These are phyloP conservation scores for Danaus chrysippus DNA, from an alignment of 2,888 invertebrate genomes.

Conservation along the genomic window DNA sequence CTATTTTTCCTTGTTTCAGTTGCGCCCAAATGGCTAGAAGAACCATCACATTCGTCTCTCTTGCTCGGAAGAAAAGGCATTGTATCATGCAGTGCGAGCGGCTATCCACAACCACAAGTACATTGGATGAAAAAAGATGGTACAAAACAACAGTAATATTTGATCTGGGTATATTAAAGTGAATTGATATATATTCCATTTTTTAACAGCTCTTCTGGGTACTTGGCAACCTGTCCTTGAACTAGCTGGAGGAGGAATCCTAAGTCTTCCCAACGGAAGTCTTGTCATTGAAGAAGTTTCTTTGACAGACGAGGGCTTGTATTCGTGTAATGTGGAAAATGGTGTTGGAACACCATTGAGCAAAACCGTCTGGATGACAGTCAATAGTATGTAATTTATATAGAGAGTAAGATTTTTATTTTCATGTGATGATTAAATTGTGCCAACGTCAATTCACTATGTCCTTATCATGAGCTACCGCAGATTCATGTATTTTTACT, in stretches of 20 bases:
- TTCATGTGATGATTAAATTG: too few species aligned
- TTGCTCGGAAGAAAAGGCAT: slow-evolving; percentile 85
- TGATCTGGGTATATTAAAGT: too few species aligned
- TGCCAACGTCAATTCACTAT: too few species aligned
- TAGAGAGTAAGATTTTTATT: too few species aligned
- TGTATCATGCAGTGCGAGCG: slow-evolving; percentile 87
- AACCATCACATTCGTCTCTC: slow-evolving; percentile 85
- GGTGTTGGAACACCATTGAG: slow-evolving; percentile 72
- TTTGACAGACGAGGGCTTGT: slow-evolving; percentile 66
- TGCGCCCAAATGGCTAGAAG: slow-evolving; percentile 87
- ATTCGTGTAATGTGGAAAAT: slow-evolving; percentile 75
- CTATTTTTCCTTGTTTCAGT: slow-evolving; percentile 72
- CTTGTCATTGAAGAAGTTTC: slow-evolving; percentile 70
- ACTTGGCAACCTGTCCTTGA: slow-evolving; percentile 75
- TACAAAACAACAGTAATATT: slow-evolving; percentile 38
- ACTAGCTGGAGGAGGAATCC: slow-evolving; percentile 68
- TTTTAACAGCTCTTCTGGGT: slow-evolving; percentile 56
- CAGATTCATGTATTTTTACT: too few species aligned
- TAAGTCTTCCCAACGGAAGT: slow-evolving; percentile 71
- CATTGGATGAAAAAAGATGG: slow-evolving; percentile 88
- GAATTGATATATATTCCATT: background rate
- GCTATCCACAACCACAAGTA: slow-evolving; percentile 87
- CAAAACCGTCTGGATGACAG: slow-evolving; percentile 74
- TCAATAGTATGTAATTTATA: slow-evolving; percentile 60
- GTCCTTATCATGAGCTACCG: too few species aligned